A percentile compares a stretch with the other conserved stretches of the same genome.
phyloP scores from a whole-genome alignment of 2,113 vertebrate genomes.

The Bambusicola thoracicus region DNA sequence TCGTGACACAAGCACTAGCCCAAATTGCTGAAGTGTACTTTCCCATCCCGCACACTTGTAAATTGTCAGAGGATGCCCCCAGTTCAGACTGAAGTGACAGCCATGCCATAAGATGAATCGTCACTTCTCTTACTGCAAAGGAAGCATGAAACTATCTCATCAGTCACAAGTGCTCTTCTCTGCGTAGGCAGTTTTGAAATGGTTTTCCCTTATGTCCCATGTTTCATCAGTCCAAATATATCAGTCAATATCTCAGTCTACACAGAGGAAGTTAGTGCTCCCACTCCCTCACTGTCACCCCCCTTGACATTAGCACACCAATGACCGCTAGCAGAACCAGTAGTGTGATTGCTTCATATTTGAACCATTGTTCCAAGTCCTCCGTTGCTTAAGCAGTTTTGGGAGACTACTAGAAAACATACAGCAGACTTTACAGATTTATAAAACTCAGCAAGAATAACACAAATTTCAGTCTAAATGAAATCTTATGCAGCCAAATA shows the following conservation, averaged over 20 bases:
- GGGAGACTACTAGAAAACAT: not conserved
- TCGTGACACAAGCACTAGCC: not conserved
- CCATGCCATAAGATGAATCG: rapidly evolving
- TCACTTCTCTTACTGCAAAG: not conserved
- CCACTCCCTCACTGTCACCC: not conserved
- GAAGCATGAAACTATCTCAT: not conserved
- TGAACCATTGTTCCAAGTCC: rapidly evolving
- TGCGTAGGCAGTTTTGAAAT: not conserved
- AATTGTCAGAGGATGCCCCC: rapidly evolving
- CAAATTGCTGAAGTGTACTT: not conserved
- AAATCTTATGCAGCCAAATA: not conserved
- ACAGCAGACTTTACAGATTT: rapidly evolving
- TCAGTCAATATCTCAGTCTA: not conserved
- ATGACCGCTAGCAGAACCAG: not conserved
- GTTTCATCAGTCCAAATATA: not conserved
- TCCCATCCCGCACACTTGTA: not conserved
- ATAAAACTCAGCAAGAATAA: not conserved
- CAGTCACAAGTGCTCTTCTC: not conserved
- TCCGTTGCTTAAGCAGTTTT: not conserved
- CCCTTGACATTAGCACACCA: not conserved
- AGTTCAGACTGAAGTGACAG: not conserved
- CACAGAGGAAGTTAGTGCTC: rapidly evolving
- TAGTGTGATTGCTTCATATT: rapidly evolving
- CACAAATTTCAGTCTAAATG: not conserved
- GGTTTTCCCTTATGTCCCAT: not conserved